Conservation (phyloP, 2,888 invertebrate species). For the Euzetes globulus region DNA sequence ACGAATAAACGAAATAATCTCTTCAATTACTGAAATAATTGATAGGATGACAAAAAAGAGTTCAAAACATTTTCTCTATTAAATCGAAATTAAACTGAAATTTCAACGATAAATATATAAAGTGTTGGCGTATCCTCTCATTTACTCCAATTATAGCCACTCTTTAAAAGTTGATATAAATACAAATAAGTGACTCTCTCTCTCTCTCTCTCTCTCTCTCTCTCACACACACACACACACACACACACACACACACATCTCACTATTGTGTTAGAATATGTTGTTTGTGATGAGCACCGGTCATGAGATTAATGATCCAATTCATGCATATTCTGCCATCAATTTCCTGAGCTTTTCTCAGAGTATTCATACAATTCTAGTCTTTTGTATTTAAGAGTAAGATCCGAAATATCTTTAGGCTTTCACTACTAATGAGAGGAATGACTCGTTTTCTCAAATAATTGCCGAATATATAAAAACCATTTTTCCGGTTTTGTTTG, state of each 20-base stretch:
- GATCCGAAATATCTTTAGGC: no score
- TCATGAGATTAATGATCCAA: conserved; percentile 14
- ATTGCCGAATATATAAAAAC: no score
- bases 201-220: not conserved
- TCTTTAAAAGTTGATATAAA: no score
- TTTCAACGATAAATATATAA: not conserved
- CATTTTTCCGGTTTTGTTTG: no score
- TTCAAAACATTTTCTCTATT: not conserved
- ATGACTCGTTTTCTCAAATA: no score
- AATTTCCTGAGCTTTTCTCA: conserved; percentile 2
- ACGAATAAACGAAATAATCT: not conserved
- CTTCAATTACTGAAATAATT: not conserved
- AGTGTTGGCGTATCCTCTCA: not conserved
- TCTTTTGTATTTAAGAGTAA: not conserved
- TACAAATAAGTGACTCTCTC: no score
- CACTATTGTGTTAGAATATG: not conserved
- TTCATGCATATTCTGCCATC: conserved; percentile 4
- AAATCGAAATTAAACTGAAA: not conserved
- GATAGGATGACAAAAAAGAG: not conserved
- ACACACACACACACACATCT: not conserved
- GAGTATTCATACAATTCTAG: not conserved
- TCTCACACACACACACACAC: not conserved
- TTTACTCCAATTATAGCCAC: not conserved
- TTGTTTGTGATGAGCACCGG: conserved; percentile 2
- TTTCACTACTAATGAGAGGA: no score